A percentile compares a stretch with the other conserved stretches of the same genome.
phyloP scores from a whole-genome alignment of 2,113 vertebrate genomes.

The Phaethon lepturus region DNA sequence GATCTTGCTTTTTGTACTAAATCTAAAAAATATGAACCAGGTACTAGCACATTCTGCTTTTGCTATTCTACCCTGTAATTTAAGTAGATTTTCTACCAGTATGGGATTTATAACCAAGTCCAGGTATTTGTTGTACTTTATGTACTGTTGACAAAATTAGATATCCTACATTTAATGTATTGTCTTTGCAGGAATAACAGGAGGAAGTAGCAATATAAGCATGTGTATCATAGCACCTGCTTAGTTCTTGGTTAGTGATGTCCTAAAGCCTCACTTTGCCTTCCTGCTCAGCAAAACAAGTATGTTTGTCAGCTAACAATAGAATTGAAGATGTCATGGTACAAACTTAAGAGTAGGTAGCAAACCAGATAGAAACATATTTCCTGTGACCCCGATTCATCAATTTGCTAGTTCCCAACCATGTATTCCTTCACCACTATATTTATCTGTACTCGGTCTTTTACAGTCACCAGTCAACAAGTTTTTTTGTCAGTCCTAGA shows the following conservation, averaged over 20 bases:
- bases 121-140: neutral
- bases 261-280: neutral
- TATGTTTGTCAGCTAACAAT: neutral
- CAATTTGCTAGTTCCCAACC: neutral
- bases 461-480: neutral
- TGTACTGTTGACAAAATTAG: neutral
- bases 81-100: neutral
- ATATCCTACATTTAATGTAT: neutral
- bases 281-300: neutral
- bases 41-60: neutral
- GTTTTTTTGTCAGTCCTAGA: neutral
- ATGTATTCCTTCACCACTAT: neutral
- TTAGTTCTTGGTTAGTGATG: neutral
- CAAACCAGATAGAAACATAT: neutral
- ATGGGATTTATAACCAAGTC: neutral
- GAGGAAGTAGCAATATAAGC: neutral
- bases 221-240: neutral
- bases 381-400: neutral
- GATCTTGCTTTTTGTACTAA: neutral
- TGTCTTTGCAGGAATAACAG: neutral
- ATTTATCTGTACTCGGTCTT: neutral
- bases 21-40: neutral
- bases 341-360: neutral
- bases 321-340: neutral
- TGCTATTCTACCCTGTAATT: neutral